Evolutionary conservation across 1,140 invertebrate genomes (phyloP).

Genomic region (Hyles euphorbiae): DNA sequence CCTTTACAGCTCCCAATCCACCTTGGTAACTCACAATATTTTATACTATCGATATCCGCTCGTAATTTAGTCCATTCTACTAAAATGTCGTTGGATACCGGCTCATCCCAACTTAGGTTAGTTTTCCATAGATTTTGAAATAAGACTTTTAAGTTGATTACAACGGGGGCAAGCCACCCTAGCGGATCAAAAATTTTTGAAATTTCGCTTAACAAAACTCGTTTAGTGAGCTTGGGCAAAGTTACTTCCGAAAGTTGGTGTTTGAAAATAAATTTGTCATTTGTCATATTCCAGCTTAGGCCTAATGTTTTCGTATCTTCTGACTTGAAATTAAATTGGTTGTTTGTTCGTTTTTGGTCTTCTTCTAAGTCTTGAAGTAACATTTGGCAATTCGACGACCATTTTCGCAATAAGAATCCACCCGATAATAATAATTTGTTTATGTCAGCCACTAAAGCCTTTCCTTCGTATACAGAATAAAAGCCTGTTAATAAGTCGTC

Average conservation of each 20-base stretch:
- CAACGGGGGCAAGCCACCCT: slow-evolving; percentile 49
- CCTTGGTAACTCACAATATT: no score
- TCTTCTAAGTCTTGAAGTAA: slow-evolving; percentile 11
- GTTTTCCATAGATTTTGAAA: slow-evolving; percentile 55
- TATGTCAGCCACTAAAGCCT: slow-evolving; percentile 10
- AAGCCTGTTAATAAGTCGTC: slow-evolving; percentile 16
- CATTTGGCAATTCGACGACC: slow-evolving; percentile 14
- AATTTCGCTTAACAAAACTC: slow-evolving; percentile 19
- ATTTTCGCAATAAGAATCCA: slow-evolving; percentile 25
- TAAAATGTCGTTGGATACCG: slow-evolving; percentile 13
- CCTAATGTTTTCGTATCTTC: slow-evolving; percentile 22
- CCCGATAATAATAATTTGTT: slow-evolving; percentile 14
- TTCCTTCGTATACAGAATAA: slow-evolving; percentile 22
- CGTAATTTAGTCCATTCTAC: no score
- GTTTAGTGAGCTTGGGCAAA: slow-evolving; percentile 11
- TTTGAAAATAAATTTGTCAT: no score
- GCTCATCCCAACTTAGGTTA: slow-evolving; percentile 50
- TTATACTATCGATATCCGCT: no score
- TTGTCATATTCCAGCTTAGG: slow-evolving; percentile 14
- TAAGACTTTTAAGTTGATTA: slow-evolving; percentile 51
- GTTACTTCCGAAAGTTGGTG: neutral
- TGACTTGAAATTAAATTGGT: slow-evolving; percentile 5
- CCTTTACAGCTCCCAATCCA: no score
- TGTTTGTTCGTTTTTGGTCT: slow-evolving; percentile 7
- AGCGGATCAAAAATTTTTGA: slow-evolving; percentile 46